These are phyloP conservation scores for Botia kubotai DNA, from an alignment of 2,797 vertebrate genomes.

Conservation along the genomic window DNA sequence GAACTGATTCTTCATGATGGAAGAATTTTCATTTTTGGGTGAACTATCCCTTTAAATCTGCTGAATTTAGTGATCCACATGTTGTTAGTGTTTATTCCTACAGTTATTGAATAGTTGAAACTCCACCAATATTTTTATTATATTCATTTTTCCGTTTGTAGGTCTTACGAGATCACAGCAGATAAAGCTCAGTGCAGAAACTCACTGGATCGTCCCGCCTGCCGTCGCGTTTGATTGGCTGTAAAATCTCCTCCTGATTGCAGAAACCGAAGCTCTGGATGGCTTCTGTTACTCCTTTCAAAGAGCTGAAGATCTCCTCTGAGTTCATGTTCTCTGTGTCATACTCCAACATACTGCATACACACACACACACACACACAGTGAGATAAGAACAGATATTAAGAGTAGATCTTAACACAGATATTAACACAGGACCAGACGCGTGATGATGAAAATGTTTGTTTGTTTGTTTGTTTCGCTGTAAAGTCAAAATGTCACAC, in stretches of 20 bases:
- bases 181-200: slow-evolving; percentile 18
- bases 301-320: slow-evolving; percentile 96
- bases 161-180: background rate
- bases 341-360: slow-evolving; percentile 88
- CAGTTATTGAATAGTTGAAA: no score
- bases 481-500: background rate
- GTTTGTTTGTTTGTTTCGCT: background rate
- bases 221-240: slow-evolving; percentile 86
- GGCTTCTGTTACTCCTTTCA: slow-evolving; percentile 93
- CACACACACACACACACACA: slow-evolving; percentile 31
- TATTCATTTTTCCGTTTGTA: no score
- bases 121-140: no score
- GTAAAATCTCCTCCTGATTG: slow-evolving; percentile 91
- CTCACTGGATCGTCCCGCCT: slow-evolving; percentile 88
- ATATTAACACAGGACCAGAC: slow-evolving; percentile 37
- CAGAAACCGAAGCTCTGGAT: slow-evolving; percentile 97
- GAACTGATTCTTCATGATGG: no score
- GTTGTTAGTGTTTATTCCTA: no score
- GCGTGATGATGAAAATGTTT: background rate
- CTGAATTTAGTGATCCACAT: no score
- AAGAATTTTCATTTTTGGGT: no score
- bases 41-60: no score
- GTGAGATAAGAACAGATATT: background rate
- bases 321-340: slow-evolving; percentile 96
- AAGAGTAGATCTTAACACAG: no score